A percentile compares a stretch with the other conserved stretches of the same genome.
These are phyloP conservation scores for Dexiosoma caninum DNA, from an alignment of 2,888 invertebrate species.

Conservation along the genomic window DNA sequence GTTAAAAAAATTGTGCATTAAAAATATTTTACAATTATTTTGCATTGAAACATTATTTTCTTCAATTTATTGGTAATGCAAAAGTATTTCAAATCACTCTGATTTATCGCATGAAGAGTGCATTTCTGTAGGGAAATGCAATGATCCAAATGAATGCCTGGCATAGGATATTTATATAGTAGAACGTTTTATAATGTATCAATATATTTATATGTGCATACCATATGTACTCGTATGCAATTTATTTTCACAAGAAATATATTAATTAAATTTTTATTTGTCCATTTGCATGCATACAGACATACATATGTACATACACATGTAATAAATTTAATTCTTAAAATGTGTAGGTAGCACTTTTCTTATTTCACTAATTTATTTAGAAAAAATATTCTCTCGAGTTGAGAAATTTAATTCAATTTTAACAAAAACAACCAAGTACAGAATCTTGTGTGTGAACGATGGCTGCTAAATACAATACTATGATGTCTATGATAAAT, in stretches of 20 bases:
- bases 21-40: no score
- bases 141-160: no score
- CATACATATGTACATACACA: background rate
- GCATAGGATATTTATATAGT: no score
- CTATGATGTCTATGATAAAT: slow-evolving; percentile 47
- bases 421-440: slow-evolving; percentile 53
- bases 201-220: no score
- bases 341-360: slow-evolving; percentile 56
- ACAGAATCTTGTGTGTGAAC: slow-evolving; percentile 46
- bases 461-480: slow-evolving; percentile 35
- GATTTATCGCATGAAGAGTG: no score
- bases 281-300: background rate
- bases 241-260: slow-evolving; percentile 16
- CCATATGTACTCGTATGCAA: background rate
- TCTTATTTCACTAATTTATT: slow-evolving; percentile 51
- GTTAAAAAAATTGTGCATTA: no score
- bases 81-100: no score
- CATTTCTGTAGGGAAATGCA: no score
- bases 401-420: slow-evolving; percentile 54
- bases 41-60: no score
- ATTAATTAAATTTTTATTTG: slow-evolving; percentile 42
- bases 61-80: no score
- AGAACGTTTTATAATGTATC: no score
- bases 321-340: slow-evolving; percentile 4
- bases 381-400: slow-evolving; percentile 47